These are phyloP conservation scores for Catostylus mosaicus DNA, from an alignment of 30 jellyfish, hydroid and myxozoan genomes.

Conservation along the genomic window DNA sequence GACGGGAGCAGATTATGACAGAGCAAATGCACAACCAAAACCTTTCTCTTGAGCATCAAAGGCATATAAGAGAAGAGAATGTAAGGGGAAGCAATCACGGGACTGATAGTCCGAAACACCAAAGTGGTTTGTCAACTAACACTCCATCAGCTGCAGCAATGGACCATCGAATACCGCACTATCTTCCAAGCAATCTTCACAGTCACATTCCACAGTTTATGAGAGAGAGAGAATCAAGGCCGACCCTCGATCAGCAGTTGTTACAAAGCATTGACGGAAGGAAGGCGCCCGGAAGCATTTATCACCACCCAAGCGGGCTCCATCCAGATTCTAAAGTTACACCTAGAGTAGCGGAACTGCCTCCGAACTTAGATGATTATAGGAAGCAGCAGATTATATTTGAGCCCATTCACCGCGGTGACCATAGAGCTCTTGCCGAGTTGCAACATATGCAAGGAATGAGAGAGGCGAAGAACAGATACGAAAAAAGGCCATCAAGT, in stretches of 20 bases:
- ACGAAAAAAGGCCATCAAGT: neutral
- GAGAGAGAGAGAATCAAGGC: constrained; percentile 25
- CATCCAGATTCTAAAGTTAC: neutral
- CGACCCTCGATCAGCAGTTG: constrained; percentile 30
- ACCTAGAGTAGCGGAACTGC: neutral
- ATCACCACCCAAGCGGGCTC: constrained; percentile 5
- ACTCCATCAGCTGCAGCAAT: constrained; percentile 6
- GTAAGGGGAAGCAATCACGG: constrained; percentile 3
- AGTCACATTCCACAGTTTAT: constrained; percentile 1
- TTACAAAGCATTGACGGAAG: constrained; percentile 33
- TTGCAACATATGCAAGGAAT: neutral
- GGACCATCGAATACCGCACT: constrained; percentile 18
- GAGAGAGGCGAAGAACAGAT: neutral
- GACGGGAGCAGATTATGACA: constrained; percentile 16
- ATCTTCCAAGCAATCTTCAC: constrained; percentile 1
- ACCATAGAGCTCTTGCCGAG: neutral
- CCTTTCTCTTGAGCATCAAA: neutral
- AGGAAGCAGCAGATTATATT: neutral
- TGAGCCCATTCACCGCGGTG: neutral
- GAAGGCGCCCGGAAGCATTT: constrained; percentile 7
- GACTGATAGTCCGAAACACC: neutral
- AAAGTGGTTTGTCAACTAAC: neutral
- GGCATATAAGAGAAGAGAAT: constrained; percentile 7
- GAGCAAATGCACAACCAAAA: constrained; percentile 9
- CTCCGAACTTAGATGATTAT: neutral